Conservation (phyloP, 2,888 invertebrate species). For the Syritta pipiens region DNA sequence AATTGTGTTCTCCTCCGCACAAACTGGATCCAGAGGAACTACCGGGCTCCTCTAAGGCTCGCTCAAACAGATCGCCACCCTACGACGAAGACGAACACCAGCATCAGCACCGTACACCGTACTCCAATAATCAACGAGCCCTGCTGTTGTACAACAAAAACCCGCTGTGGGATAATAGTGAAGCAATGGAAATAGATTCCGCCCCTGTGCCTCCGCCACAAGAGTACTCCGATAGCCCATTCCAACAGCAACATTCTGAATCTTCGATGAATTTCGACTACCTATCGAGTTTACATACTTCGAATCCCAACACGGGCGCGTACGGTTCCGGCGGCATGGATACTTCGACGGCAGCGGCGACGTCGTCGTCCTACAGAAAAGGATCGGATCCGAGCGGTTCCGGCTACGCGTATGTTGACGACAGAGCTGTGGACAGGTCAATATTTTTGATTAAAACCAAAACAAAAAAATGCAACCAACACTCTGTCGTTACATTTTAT, state of each 20-base stretch:
- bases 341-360: slow-evolving; percentile 1
- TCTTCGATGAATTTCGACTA: slow-evolving; percentile 78
- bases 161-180: slow-evolving; percentile 67
- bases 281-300: slow-evolving; percentile 73
- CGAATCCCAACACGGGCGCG: not conserved
- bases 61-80: not conserved
- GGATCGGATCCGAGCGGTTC: slow-evolving; percentile 52
- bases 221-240: slow-evolving; percentile 74
- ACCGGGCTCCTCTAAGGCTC: not conserved
- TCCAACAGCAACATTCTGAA: slow-evolving; percentile 74
- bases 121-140: not conserved
- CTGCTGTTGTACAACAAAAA: not conserved
- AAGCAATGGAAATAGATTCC: slow-evolving; percentile 79
- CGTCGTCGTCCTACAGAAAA: slow-evolving; percentile 32
- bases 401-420: slow-evolving; percentile 75
- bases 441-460: slow-evolving; percentile 74
- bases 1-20: too few species aligned
- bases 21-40: slow-evolving; percentile 11
- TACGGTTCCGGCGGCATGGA: slow-evolving; percentile 47
- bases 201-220: slow-evolving; percentile 75
- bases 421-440: slow-evolving; percentile 78
- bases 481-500: slow-evolving; percentile 40
- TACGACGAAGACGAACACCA: not conserved
- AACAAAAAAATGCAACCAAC: slow-evolving; percentile 24
- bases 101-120: slow-evolving; percentile 1